Evolutionary conservation across 23 tunicate genomes (phyloP).

Genomic region (Ascidia mentula): DNA sequence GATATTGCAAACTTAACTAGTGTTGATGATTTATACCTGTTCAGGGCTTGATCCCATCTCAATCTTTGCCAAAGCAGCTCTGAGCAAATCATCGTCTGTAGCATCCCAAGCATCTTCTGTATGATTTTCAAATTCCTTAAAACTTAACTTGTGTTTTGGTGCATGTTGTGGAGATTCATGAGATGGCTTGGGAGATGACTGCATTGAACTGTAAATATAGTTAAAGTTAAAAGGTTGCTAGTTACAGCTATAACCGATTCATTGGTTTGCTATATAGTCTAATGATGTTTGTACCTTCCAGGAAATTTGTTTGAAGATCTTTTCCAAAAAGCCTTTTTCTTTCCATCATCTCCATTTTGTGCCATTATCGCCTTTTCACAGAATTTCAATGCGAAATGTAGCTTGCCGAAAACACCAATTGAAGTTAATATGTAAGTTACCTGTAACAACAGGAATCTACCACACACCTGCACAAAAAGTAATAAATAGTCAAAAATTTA

Average conservation of each 20-base stretch:
- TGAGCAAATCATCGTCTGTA: slow-evolving; percentile 80
- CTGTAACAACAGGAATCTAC: no score
- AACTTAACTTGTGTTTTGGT: slow-evolving; percentile 65
- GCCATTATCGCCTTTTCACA: not conserved
- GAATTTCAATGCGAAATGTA: no score
- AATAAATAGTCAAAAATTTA: no score
- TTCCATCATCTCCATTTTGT: slow-evolving; percentile 5
- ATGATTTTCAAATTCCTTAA: slow-evolving; percentile 92
- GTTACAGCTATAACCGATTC: not conserved
- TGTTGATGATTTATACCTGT: no score
- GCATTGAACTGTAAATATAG: slow-evolving; percentile 24
- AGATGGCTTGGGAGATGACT: slow-evolving; percentile 36
- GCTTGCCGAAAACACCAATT: no score
- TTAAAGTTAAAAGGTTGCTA: not conserved
- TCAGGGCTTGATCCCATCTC: slow-evolving; percentile 47
- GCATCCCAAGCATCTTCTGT: slow-evolving; percentile 99
- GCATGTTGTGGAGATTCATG: slow-evolving; percentile 38
- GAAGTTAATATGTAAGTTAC: no score
- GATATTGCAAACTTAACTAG: not conserved
- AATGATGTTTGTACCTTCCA: slow-evolving; percentile 55
- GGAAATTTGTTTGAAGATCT: slow-evolving; percentile 56
- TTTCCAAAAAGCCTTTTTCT: slow-evolving; percentile 87
- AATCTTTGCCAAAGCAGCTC: slow-evolving; percentile 63
- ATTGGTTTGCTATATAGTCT: not conserved
- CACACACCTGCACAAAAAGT: no score